Evolutionary conservation across 2,888 invertebrate genomes (phyloP).

Genomic region (Copidosoma aretas): DNA sequence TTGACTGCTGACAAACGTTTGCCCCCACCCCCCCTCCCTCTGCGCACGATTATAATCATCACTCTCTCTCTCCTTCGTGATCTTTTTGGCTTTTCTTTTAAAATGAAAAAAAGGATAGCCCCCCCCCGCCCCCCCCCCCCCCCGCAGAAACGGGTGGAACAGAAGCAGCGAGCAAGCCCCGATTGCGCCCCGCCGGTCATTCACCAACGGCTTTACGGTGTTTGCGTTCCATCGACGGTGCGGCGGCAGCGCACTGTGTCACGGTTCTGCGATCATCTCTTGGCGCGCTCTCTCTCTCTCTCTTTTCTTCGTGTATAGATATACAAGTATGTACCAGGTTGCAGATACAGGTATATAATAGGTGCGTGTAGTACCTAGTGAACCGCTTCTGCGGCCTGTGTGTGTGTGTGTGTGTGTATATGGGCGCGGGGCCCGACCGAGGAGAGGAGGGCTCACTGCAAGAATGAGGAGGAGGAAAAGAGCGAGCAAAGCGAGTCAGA

Average conservation of each 20-base stretch:
- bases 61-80: no score
- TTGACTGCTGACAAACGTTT: no score
- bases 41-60: no score
- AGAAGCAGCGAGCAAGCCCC: constrained; percentile 22
- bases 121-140: no score
- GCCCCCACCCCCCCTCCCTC: no score
- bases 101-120: no score
- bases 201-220: constrained; percentile 43
- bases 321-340: no score
- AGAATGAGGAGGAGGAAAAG: constrained; percentile 15
- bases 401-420: constrained; percentile 13
- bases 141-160: no score
- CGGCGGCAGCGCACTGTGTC: constrained; percentile 43
- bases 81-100: no score
- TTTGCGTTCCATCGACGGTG: constrained; percentile 39
- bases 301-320: constrained; percentile 3
- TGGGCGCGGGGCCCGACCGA: constrained; percentile 40
- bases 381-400: constrained; percentile 4
- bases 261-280: constrained; percentile 45
- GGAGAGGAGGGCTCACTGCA: constrained; percentile 18
- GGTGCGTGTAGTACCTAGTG: constrained; percentile 14
- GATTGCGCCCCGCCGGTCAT: constrained; percentile 42
- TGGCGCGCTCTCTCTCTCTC: constrained; percentile 27
- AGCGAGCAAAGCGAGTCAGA: constrained; percentile 35
- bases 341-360: no score